Conservation (phyloP, 2,888 invertebrate genomes). For the Pristionchus entomophagus region DNA sequence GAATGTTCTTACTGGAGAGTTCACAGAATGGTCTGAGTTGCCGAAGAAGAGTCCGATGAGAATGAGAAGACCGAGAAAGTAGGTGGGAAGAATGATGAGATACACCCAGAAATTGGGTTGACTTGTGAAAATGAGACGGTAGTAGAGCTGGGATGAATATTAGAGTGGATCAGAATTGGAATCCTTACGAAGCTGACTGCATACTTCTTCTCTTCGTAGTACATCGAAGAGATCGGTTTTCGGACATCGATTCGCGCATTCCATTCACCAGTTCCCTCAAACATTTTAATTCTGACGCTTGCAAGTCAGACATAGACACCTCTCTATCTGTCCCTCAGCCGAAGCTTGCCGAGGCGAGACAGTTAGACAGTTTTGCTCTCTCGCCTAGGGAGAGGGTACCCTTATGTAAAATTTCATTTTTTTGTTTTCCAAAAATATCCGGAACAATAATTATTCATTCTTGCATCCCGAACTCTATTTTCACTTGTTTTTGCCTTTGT, state of each 20-base stretch:
- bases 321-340: too few relatives aligned
- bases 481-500: too few relatives aligned
- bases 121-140: constrained; percentile 1
- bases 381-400: too few relatives aligned
- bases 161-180: too few relatives aligned
- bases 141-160: constrained; percentile 7
- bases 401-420: too few relatives aligned
- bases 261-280: constrained; percentile 11
- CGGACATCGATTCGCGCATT: background rate
- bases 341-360: too few relatives aligned
- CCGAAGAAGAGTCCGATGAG: constrained; percentile 20
- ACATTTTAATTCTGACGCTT: too few relatives aligned
- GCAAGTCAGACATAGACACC: too few relatives aligned
- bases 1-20: background rate
- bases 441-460: too few relatives aligned
- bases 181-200: constrained; percentile 2
- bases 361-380: too few relatives aligned
- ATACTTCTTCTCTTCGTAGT: background rate
- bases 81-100: constrained; percentile 10
- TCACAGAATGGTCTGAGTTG: background rate
- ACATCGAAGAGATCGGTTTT: background rate
- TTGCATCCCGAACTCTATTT: too few relatives aligned
- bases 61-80: constrained; percentile 17
- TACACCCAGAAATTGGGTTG: constrained; percentile 13
- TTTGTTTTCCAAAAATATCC: too few relatives aligned